Evolutionary conservation across 23 tunicate species (phyloP).

Genomic region (Clavelina lepadiformis): DNA sequence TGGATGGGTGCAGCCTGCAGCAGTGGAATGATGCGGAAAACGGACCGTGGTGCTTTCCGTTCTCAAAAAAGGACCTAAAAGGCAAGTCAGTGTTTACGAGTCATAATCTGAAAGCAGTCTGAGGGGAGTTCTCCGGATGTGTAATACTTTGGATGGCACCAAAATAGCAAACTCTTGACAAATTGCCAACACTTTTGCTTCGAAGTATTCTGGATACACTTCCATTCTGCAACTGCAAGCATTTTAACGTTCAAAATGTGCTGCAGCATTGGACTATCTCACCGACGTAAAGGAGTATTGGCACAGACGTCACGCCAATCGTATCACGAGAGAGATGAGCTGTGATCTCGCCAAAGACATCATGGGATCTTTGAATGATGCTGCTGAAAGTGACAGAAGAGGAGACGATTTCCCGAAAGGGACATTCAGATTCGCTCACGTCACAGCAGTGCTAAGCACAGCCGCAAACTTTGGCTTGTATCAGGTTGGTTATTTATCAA

Average conservation of each 20-base stretch:
- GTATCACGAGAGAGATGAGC: neutral
- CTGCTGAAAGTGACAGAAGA: neutral
- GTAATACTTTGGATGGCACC: too few species aligned
- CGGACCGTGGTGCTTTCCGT: conserved; percentile 29
- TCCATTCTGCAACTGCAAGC: too few species aligned
- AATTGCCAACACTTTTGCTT: too few species aligned
- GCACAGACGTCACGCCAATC: neutral
- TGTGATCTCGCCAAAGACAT: conserved; percentile 25
- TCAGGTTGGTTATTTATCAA: neutral
- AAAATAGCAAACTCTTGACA: too few species aligned
- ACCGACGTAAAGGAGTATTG: conserved; percentile 11
- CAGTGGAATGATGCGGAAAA: conserved; percentile 11
- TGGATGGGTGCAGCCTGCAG: conserved; percentile 20
- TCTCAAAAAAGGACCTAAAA: conserved; percentile 11
- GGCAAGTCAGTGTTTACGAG: neutral
- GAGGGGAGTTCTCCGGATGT: too few species aligned
- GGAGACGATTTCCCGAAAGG: neutral
- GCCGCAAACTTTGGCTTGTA: conserved; percentile 6
- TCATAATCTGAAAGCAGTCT: too few species aligned
- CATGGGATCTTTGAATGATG: neutral
- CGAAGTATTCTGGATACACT: too few species aligned
- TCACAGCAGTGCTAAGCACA: conserved; percentile 2
- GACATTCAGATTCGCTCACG: conserved; percentile 27
- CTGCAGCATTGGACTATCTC: conserved; percentile 17
- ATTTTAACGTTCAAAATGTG: neutral